Percentiles rank a stretch among this genome's conserved stretches.
Conservation (phyloP, 2,113 vertebrate species). For the Sander lucioperca region DNA sequence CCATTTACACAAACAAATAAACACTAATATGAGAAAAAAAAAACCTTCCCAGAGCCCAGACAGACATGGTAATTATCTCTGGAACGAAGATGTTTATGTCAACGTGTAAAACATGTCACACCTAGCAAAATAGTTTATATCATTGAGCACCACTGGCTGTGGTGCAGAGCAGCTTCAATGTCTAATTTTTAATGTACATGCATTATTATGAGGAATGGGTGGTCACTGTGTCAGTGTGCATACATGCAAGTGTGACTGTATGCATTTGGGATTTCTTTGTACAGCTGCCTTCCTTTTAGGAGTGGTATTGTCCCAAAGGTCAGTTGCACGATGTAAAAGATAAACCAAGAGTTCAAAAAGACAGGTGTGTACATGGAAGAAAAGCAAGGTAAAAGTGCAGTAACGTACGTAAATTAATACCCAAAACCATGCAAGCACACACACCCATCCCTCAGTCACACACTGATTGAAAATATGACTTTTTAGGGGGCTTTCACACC, state of each 20-base stretch:
- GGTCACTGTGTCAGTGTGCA: conserved; percentile 20
- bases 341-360: neutral
- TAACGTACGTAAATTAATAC: neutral
- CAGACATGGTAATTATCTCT: neutral
- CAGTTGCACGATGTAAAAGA: conserved; percentile 1
- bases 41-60: neutral
- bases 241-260: conserved; percentile 16
- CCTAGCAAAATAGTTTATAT: conserved; percentile 11
- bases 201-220: conserved; percentile 5
- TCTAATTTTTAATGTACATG: conserved; percentile 25
- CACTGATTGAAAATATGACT: conserved; percentile 16
- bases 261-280: conserved; percentile 5
- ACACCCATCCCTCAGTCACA: neutral
- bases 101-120: conserved; percentile 10
- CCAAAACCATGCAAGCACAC: neutral
- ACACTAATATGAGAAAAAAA: neutral
- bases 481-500: neutral
- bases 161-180: conserved; percentile 43
- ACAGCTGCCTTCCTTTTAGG: conserved; percentile 36
- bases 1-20: conserved; percentile 8
- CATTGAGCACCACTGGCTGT: conserved; percentile 25
- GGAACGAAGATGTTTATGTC: conserved; percentile 9
- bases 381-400: neutral
- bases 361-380: neutral
- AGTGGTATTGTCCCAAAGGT: conserved; percentile 10